phyloP scores from a whole-genome alignment of 2,113 vertebrate species.

The Hippocampus mohnikei region DNA sequence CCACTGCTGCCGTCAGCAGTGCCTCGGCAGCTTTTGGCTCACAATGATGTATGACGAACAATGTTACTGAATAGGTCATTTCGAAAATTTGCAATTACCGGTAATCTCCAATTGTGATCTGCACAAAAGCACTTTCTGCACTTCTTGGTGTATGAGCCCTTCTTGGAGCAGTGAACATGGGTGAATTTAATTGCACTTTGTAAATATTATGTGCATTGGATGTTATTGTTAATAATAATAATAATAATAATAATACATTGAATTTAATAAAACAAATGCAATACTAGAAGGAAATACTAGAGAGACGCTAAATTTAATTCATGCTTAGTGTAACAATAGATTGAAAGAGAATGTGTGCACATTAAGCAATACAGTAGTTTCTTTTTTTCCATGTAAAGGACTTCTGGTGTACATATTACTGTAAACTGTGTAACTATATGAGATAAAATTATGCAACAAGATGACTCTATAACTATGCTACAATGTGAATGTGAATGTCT shows the following conservation, averaged over 20 bases:
- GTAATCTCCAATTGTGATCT: neutral
- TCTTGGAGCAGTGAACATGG: neutral
- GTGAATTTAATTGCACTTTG: neutral
- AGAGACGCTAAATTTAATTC: too few species aligned
- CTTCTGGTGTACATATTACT: neutral
- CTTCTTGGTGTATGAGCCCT: neutral
- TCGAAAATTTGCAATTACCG: too few species aligned
- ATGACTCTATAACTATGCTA: neutral
- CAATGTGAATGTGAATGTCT: neutral
- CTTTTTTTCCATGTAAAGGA: neutral
- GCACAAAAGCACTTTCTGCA: neutral
- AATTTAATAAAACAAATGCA: too few species aligned
- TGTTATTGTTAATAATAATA: too few species aligned
- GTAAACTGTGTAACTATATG: neutral
- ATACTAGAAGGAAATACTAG: too few species aligned
- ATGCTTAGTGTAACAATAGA: too few species aligned
- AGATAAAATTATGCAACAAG: neutral
- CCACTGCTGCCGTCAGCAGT: slow-evolving; percentile 45
- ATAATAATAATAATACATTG: too few species aligned
- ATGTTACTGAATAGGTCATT: neutral
- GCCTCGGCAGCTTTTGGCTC: slow-evolving; percentile 44
- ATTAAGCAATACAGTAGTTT: neutral
- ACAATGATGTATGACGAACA: slow-evolving; percentile 20
- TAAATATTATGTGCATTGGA: neutral
- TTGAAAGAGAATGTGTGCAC: too few species aligned